Conservation (phyloP, 2,113 vertebrate species). For the Machaerirhynchus nigripectus region DNA sequence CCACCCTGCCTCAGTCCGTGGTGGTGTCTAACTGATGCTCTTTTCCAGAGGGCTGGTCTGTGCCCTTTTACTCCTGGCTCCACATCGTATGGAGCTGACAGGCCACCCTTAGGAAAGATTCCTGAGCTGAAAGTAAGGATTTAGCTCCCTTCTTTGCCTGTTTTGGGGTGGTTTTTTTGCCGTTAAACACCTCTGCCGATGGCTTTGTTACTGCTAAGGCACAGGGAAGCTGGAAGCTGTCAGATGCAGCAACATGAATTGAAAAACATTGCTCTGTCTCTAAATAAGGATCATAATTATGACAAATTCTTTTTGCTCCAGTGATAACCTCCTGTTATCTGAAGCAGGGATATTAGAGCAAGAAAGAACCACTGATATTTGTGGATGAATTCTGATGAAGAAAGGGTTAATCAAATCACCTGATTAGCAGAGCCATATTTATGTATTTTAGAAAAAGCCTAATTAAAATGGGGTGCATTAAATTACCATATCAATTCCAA, state of each 20-base stretch:
- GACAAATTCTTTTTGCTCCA: background rate
- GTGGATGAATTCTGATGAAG: background rate
- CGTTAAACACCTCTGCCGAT: background rate
- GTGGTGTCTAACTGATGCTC: background rate
- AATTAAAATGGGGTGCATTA: background rate
- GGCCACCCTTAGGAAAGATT: background rate
- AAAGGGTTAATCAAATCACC: background rate
- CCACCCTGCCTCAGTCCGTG: background rate
- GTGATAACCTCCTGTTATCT: background rate
- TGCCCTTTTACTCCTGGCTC: background rate
- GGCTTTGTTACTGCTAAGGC: background rate
- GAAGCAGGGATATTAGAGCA: background rate
- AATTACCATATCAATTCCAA: background rate
- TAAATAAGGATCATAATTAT: background rate
- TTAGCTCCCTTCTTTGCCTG: background rate
- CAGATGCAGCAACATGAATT: background rate
- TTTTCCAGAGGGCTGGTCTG: background rate
- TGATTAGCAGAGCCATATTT: background rate
- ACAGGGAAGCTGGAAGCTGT: background rate
- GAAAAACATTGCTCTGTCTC: background rate
- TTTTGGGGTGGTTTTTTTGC: background rate
- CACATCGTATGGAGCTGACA: background rate
- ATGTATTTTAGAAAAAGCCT: background rate
- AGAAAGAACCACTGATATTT: background rate
- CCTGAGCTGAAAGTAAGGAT: background rate